Conservation (phyloP, 2,797 vertebrate species). For the Mionectes olivaceus region DNA sequence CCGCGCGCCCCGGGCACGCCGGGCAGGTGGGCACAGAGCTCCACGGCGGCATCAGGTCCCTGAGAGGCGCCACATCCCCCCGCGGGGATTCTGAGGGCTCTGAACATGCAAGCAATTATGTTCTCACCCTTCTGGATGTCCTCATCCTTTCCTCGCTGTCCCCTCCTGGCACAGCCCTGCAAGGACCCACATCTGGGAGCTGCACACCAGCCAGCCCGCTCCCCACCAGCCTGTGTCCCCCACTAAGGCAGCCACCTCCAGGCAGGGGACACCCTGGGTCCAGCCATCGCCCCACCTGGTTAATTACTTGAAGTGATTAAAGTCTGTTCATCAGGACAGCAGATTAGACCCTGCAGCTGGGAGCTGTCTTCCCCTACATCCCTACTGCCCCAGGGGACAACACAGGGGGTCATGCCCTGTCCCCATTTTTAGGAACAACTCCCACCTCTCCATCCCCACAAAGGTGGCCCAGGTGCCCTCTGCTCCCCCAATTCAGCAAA, state of each 20-base stretch:
- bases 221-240: not conserved
- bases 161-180: not conserved
- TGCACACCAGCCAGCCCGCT: rapidly evolving
- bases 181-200: not conserved
- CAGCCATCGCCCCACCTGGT: not conserved
- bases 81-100: not conserved
- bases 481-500: rapidly evolving
- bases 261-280: not conserved
- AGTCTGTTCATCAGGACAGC: not conserved
- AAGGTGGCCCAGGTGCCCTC: not conserved
- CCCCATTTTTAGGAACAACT: not conserved
- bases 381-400: not conserved
- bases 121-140: not conserved
- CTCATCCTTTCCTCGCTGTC: not conserved
- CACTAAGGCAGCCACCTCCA: not conserved
- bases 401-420: not conserved
- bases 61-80: rapidly evolving
- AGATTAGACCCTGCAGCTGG: not conserved
- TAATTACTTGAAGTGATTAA: slow-evolving; percentile 6
- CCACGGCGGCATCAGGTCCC: not conserved
- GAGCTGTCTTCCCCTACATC: not conserved
- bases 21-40: not conserved
- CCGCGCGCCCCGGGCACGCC: rapidly evolving
- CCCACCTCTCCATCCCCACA: not conserved
- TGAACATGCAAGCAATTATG: rapidly evolving